phyloP scores from a whole-genome alignment of 2,113 vertebrate genomes.

The Puffinus mauretanicus region DNA sequence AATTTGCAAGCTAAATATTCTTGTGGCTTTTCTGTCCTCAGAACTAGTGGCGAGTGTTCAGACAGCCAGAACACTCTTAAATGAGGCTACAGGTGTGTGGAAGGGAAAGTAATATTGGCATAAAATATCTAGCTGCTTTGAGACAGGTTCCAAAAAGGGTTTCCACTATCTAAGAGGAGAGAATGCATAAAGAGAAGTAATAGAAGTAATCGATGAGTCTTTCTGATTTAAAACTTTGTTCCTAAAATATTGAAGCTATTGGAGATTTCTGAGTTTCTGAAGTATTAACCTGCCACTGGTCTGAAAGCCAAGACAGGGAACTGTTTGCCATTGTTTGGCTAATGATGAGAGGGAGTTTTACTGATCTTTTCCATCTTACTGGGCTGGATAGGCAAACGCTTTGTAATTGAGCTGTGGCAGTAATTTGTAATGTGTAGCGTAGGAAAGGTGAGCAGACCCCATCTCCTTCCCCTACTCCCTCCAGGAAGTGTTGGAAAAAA shows the following conservation, averaged over 20 bases:
- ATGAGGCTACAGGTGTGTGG: neutral
- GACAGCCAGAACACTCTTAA: neutral
- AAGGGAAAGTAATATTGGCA: neutral
- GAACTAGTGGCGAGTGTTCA: neutral
- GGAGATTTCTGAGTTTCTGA: neutral
- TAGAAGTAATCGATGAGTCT: neutral
- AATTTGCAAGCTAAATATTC: neutral
- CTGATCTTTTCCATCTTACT: neutral
- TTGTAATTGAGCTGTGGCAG: neutral
- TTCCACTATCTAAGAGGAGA: neutral
- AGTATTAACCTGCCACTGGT: neutral
- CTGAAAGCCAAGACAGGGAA: neutral
- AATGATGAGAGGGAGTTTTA: neutral
- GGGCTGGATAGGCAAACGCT: neutral
- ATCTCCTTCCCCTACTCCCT: neutral
- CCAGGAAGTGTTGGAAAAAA: conserved; percentile 29
- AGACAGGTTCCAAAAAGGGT: neutral
- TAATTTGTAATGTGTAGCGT: neutral
- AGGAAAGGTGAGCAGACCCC: conserved; percentile 9
- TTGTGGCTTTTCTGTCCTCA: neutral
- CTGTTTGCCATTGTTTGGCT: neutral
- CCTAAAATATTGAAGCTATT: neutral
- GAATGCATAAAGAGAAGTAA: neutral
- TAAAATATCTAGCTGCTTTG: neutral
- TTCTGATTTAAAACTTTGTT: neutral